Percentiles rank a stretch among this genome's conserved stretches.
Conservation (phyloP, 2,113 vertebrate species). For the Pungitius pungitius region DNA sequence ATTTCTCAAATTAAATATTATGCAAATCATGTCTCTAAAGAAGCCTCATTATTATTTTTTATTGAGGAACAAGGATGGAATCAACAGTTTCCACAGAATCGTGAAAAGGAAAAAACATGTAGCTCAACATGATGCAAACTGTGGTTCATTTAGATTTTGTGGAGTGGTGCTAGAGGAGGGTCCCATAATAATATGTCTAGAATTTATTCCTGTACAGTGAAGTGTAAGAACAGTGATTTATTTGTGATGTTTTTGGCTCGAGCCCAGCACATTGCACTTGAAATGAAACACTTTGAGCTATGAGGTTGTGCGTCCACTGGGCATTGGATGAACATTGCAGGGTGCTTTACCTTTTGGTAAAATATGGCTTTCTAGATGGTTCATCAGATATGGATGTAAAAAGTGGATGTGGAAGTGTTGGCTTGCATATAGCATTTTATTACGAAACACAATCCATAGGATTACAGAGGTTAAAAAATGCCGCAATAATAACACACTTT, state of each 20-base stretch:
- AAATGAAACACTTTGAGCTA: slow-evolving; percentile 49
- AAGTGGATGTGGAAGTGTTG: neutral
- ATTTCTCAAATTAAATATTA: slow-evolving; percentile 2
- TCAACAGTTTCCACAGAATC: neutral
- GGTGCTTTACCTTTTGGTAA: neutral
- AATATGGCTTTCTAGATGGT: neutral
- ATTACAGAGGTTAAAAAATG: neutral
- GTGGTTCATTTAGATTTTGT: slow-evolving; percentile 24
- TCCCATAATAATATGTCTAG: slow-evolving; percentile 27
- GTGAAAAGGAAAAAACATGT: slow-evolving; percentile 14
- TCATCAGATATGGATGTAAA: neutral
- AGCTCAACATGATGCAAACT: slow-evolving; percentile 23
- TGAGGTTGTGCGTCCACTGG: slow-evolving; percentile 9
- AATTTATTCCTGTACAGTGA: slow-evolving; percentile 23
- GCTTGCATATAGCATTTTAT: neutral
- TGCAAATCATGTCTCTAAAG: slow-evolving; percentile 1
- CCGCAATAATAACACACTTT: neutral
- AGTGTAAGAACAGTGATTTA: slow-evolving; percentile 29
- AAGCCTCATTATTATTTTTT: neutral
- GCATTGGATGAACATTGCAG: neutral
- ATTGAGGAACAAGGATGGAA: neutral
- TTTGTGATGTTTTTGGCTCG: slow-evolving; percentile 30
- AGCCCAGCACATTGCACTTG: slow-evolving; percentile 16
- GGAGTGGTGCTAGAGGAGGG: neutral
- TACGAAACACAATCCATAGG: neutral